A percentile compares a stretch with the other conserved stretches of the same genome.
phyloP scores from a whole-genome alignment of 2,797 vertebrate genomes.

The Meda fulgida region DNA sequence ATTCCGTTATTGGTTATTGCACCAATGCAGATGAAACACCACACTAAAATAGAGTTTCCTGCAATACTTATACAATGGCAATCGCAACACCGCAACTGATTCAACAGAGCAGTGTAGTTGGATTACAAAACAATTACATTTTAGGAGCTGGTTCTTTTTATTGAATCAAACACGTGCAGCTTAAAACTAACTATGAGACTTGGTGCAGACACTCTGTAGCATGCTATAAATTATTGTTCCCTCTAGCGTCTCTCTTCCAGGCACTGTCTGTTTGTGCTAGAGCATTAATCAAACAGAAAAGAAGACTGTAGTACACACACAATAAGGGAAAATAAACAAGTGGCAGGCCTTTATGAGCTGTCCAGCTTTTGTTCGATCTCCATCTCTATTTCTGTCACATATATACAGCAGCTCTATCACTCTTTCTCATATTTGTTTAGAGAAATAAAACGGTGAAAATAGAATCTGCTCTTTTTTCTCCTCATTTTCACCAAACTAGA shows the following conservation, averaged over 20 bases:
- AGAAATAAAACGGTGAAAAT: not conserved
- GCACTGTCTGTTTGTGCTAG: conserved; percentile 9
- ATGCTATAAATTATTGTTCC: not conserved
- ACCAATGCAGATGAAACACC: not conserved
- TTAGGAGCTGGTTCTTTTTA: not conserved
- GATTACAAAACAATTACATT: not conserved
- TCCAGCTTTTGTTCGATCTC: conserved; percentile 14
- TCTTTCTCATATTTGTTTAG: not conserved
- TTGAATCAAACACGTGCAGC: no score
- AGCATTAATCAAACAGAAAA: conserved; percentile 3
- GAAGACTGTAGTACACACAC: not conserved
- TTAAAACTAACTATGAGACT: not conserved
- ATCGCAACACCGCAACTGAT: not conserved
- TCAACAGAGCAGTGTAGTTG: not conserved
- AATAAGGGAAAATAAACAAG: conserved; percentile 9
- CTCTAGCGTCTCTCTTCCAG: not conserved
- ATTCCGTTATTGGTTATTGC: not conserved
- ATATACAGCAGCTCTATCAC: not conserved
- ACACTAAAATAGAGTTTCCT: not conserved
- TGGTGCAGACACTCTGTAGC: conserved; percentile 2
- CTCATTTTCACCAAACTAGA: conserved; percentile 33
- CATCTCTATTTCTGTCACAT: conserved; percentile 11
- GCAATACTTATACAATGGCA: not conserved
- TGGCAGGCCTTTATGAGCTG: conserved; percentile 24
- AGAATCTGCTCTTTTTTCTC: not conserved